Evolutionary conservation across 2,888 invertebrate species (phyloP).

Genomic region (Lysandra bellargus): DNA sequence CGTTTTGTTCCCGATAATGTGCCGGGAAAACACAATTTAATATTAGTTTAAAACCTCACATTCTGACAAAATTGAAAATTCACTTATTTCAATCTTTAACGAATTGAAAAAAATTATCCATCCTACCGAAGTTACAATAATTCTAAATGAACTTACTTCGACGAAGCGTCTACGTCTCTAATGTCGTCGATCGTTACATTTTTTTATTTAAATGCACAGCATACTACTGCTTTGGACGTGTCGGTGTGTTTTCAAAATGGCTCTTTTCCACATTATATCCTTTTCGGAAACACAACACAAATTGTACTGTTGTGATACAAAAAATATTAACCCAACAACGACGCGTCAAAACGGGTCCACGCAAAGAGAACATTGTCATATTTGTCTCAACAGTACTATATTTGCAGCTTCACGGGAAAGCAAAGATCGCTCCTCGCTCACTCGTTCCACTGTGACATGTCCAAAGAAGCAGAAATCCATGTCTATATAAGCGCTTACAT

Average conservation of each 20-base stretch:
- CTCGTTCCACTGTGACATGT: constrained; percentile 69
- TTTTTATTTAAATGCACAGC: constrained; percentile 70
- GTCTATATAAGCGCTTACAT: constrained; percentile 62
- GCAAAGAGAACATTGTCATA: constrained; percentile 48
- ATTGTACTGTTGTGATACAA: constrained; percentile 68
- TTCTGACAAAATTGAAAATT: constrained; percentile 69
- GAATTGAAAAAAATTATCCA: constrained; percentile 72
- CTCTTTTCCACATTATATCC: constrained; percentile 90
- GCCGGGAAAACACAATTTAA: constrained; percentile 67
- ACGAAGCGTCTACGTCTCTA: constrained; percentile 38
- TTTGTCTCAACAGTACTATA: constrained; percentile 51
- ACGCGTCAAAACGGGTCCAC: constrained; percentile 36
- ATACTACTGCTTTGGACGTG: constrained; percentile 69
- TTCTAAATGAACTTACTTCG: constrained; percentile 36
- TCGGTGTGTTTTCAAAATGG: constrained; percentile 94
- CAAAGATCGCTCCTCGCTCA: constrained; percentile 45
- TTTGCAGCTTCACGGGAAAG: constrained; percentile 66
- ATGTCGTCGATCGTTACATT: constrained; percentile 51
- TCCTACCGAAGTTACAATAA: constrained; percentile 49
- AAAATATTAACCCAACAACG: constrained; percentile 43
- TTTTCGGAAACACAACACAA: constrained; percentile 95
- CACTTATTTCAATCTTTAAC: constrained; percentile 65
- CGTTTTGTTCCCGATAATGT: constrained; percentile 56
- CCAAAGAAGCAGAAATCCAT: constrained; percentile 70
- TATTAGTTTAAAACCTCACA: constrained; percentile 76